These are phyloP conservation scores for Axinella damicornis DNA, from an alignment of 37 sponge, comb jelly and placozoan genomes.

Conservation along the genomic window DNA sequence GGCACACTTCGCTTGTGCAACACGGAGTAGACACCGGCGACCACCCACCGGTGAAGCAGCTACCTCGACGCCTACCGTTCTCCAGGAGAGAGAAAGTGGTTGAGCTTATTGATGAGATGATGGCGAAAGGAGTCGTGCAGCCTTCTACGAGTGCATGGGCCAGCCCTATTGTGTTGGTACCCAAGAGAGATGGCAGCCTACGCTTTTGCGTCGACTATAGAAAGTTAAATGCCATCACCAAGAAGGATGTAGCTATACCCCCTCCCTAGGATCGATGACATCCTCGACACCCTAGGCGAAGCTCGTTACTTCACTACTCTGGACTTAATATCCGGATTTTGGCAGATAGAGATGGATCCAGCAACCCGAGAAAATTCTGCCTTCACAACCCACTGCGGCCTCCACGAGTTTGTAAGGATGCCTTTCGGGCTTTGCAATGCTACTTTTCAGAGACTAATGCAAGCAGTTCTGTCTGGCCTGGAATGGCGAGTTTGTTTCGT, in stretches of 20 bases:
- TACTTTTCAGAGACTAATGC: conserved; percentile 59
- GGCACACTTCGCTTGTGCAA: conserved; percentile 22
- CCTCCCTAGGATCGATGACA: conserved; percentile 41
- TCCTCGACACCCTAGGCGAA: conserved; percentile 18
- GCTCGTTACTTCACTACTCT: conserved; percentile 33
- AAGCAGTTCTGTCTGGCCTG: conserved; percentile 33
- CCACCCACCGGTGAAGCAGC: conserved; percentile 51
- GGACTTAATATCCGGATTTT: conserved; percentile 47
- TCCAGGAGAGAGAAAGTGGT: conserved; percentile 17
- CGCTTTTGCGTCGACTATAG: conserved; percentile 33
- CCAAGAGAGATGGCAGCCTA: conserved; percentile 13
- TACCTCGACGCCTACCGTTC: conserved; percentile 23
- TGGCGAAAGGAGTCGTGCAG: neutral
- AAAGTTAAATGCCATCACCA: conserved; percentile 13
- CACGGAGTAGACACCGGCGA: conserved; percentile 56
- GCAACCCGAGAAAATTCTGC: conserved; percentile 30
- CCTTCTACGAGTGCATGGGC: conserved; percentile 24
- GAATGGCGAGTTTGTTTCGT: conserved; percentile 23
- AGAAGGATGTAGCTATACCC: conserved; percentile 55
- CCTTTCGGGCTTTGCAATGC: conserved; percentile 43
- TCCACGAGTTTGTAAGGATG: conserved; percentile 43
- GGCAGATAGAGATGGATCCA: conserved; percentile 42
- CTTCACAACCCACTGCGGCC: conserved; percentile 54
- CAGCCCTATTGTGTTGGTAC: conserved; percentile 22
- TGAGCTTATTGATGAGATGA: conserved; percentile 57